Evolutionary conservation across 1,140 invertebrate genomes (phyloP), one percentile per base, ranked within the genome.

Genomic region (Neodiprion virginianus): DNA sequence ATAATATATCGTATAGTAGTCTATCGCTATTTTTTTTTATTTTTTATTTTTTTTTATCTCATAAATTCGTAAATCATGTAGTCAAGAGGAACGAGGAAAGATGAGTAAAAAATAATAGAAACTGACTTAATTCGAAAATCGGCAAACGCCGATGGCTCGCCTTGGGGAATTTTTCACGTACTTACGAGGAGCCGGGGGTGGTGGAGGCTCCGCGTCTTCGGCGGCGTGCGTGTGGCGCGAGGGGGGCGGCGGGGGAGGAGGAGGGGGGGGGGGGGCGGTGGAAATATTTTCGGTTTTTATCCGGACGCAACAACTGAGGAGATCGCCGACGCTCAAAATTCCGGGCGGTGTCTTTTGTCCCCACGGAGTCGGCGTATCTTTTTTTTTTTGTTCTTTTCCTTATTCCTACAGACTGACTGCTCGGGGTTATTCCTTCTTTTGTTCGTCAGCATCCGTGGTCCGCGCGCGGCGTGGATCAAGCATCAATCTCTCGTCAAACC

Each of bases 401-500:
- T 53, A 67, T 73, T 71, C 65, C 71, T 71, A 21, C 69, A 72
- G 69, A 71, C 73, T 73, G 65, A 40, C 28, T 40, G 28, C 28
- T 40, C 28, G 28, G 28, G 28, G 28, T 40, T 40, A 70, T 76
- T 74, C 71, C 77, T 78, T 73, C 71, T 72, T 40, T 73, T 75
- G 67, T 67, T 70, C 66, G 53, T 48, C 53, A 61, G 53, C 53
- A 14, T 23, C 61, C 65, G 69, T 74, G 71, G 49, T 50, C 78
- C 78, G 79, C 82, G 72, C 74, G 79, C 68, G 76, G 82, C 53
- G 53, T 61, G 53, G 53, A 61, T 61, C 53, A 61, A 61, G 53
- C 87, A 87, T 88, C 87, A 87, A 88, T 88, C 87, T 88, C 84
- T 87, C 86, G 83, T 87, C 87, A 88, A 88, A 88, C 82, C 81